Evolutionary conservation across 2,797 vertebrate genomes (phyloP), one percentile per base, ranked within the genome.

Genomic region (Taeniopygia guttata): DNA sequence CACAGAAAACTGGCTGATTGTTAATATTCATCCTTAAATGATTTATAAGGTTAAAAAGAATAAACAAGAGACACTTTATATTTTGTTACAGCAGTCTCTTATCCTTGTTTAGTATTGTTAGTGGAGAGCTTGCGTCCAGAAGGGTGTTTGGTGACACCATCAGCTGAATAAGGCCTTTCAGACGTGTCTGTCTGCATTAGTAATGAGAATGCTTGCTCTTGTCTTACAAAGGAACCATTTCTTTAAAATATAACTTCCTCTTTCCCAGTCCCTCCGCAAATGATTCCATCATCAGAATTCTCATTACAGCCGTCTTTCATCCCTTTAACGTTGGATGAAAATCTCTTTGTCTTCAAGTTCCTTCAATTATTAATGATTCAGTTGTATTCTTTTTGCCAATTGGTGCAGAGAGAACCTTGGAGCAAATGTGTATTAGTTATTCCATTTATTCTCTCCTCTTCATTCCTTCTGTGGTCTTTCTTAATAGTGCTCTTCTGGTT

Each of bases 161-260:
- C 82, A 66, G 29, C 81, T 97, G 95, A 97, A 96, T 96, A 74
- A 96, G 82, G 92, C 62, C 94, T 96, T 97, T 97, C 90, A 97
- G 91, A 93, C 69, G 64, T 3, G 5, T 94, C 76, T 86, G 82
- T 63, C 84, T 60, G 66, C 93, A 40, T 91, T 67, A 58, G 30
- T 92, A 85, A 96, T 87, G 83, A 84, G 86, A 62, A 76, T 60
- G 36, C 23, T 74, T 63, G 74, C 89, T 96, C 92, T 89, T 90
- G 74, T 97, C 93, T 94, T 89, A 95, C 92, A 93, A 90, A 90
- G 91, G 75, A 93, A 77, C 55, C 9, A 56, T 94, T 94, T 67
- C 83, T 96, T 94, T 94, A 96, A 90, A 95, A 85, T 84, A 84
- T 89, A 91, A 89, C 59, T 19, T 73, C 36, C 75, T 94, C 12